phyloP scores from a whole-genome alignment of 2,113 vertebrate species.

The Syrrhaptes paradoxus region DNA sequence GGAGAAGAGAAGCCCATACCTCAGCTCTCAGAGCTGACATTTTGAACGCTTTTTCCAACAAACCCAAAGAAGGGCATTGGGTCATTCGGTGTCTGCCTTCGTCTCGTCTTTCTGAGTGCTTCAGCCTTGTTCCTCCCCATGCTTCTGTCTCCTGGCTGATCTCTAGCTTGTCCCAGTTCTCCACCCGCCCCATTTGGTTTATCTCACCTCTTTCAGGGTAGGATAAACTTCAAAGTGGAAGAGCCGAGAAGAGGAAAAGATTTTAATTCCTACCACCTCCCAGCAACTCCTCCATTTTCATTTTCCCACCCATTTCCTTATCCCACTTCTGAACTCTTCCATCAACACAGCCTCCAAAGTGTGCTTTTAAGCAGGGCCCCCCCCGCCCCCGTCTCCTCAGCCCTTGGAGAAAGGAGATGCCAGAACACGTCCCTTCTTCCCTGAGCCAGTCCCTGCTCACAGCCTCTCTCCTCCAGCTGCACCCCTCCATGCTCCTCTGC shows the following conservation, averaged over 20 bases:
- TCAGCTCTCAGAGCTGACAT: not conserved
- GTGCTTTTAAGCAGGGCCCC: not conserved
- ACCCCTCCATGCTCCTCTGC: not conserved
- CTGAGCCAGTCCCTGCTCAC: not conserved
- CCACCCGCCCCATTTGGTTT: accelerated
- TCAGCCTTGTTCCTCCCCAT: not conserved
- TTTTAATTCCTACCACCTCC: not conserved
- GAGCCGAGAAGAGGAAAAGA: not conserved
- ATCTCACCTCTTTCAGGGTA: not conserved
- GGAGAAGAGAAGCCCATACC: not conserved
- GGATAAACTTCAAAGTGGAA: slow-evolving; percentile 16
- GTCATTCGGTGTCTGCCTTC: not conserved
- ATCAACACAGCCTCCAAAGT: not conserved
- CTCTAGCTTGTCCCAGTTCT: not conserved
- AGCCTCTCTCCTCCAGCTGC: not conserved
- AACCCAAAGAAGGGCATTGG: not conserved
- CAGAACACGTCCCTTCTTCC: not conserved
- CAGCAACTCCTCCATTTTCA: not conserved
- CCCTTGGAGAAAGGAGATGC: not conserved
- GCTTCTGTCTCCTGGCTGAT: not conserved
- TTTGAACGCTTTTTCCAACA: not conserved
- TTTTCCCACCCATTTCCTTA: slow-evolving; percentile 39
- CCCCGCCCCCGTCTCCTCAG: not conserved
- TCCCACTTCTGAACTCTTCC: not conserved
- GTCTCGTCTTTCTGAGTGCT: not conserved